A percentile compares a stretch with the other conserved stretches of the same genome.
Conservation (phyloP, 2,113 vertebrate genomes). For the Montifringilla adamsi region DNA sequence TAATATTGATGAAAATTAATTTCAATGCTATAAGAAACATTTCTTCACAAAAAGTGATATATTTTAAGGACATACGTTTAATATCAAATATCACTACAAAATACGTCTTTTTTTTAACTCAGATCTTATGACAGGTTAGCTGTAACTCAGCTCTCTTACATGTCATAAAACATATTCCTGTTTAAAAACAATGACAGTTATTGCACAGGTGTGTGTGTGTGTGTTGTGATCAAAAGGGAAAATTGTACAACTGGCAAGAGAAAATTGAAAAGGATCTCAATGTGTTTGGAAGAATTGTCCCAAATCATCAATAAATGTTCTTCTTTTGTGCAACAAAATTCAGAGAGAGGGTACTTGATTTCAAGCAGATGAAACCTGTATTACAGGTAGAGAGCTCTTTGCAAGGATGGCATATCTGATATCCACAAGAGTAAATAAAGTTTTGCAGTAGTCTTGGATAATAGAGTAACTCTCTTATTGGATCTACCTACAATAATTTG, state of each 20-base stretch:
- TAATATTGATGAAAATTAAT: not conserved
- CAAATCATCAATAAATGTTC: not conserved
- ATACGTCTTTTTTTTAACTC: not conserved
- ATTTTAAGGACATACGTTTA: not conserved
- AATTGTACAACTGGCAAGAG: not conserved
- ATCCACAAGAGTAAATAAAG: not conserved
- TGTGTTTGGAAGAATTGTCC: not conserved
- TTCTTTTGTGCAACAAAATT: not conserved
- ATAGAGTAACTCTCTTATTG: not conserved
- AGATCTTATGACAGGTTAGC: not conserved
- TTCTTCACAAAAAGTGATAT: not conserved
- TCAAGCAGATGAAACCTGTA: not conserved
- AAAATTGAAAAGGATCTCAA: not conserved
- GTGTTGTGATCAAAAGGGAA: not conserved
- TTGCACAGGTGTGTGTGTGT: not conserved
- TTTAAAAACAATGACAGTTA: not conserved
- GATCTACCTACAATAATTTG: constrained; percentile 36
- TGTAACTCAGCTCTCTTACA: not conserved
- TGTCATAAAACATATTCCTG: not conserved
- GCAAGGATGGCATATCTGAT: not conserved
- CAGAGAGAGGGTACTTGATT: not conserved
- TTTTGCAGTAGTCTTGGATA: not conserved
- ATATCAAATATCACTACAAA: not conserved
- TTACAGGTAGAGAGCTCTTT: not conserved
- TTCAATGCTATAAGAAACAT: not conserved